Conservation (phyloP, 1,140 invertebrate species). For the Microplitis mediator region DNA sequence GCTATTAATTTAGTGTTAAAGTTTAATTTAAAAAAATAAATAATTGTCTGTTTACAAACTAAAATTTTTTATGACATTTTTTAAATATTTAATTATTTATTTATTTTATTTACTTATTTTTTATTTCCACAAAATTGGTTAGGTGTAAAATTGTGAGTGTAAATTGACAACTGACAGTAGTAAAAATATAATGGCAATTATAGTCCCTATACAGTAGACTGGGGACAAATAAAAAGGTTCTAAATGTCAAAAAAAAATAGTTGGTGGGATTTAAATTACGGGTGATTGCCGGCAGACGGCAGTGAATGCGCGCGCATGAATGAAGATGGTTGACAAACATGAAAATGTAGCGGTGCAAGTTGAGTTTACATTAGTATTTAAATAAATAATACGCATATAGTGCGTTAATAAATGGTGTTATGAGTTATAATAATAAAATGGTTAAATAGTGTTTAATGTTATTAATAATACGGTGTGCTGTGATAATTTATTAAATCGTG, state of each 20-base stretch:
- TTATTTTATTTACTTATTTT: too few species aligned
- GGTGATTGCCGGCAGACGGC: slow-evolving; percentile 38
- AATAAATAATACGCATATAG: slow-evolving; percentile 47
- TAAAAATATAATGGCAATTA: too few species aligned
- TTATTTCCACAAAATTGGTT: too few species aligned
- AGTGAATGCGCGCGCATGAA: slow-evolving; percentile 27
- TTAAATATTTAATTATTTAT: too few species aligned
- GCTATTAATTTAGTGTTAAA: too few species aligned
- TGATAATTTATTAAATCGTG: slow-evolving; percentile 24
- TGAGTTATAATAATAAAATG: slow-evolving; percentile 45
- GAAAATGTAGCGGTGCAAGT: slow-evolving; percentile 59
- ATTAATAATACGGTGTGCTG: slow-evolving; percentile 3
- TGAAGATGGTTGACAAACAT: slow-evolving; percentile 58
- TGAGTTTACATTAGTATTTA: slow-evolving; percentile 54
- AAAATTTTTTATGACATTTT: too few species aligned
- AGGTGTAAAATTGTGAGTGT: too few species aligned
- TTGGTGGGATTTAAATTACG: slow-evolving; percentile 21
- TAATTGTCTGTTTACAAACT: too few species aligned
- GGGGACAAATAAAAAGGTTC: not conserved
- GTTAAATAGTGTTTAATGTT: slow-evolving; percentile 46
- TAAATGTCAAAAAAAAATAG: not conserved
- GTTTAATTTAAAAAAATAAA: too few species aligned
- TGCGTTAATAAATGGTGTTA: slow-evolving; percentile 46
- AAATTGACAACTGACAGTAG: too few species aligned
- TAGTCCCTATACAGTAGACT: too few species aligned